These are phyloP conservation scores for Hydroisotoma schaefferi DNA, from an alignment of 2,888 invertebrate genomes.

Conservation along the genomic window DNA sequence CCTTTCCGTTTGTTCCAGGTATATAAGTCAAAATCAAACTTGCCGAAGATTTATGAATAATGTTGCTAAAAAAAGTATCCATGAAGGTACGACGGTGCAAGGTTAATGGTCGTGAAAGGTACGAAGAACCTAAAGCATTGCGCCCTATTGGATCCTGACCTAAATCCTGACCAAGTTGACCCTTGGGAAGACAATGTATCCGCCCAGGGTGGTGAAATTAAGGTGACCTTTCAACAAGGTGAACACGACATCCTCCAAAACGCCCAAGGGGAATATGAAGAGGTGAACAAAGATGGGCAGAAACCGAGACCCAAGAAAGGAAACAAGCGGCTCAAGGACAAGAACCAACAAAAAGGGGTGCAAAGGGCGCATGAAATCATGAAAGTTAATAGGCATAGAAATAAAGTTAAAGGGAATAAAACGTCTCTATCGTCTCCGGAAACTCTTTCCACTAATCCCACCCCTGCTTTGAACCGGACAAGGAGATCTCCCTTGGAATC, in stretches of 20 bases:
- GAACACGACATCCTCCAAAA: constrained; percentile 25
- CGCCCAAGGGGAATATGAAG: constrained; percentile 15
- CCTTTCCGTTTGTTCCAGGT: constrained; percentile 74
- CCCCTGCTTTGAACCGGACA: background rate
- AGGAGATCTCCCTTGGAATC: background rate
- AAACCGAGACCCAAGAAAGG: constrained; percentile 18
- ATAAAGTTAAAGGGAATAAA: constrained; percentile 10
- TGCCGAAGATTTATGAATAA: background rate
- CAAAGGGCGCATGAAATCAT: constrained; percentile 38
- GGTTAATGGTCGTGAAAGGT: constrained; percentile 76
- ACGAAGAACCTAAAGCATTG: constrained; percentile 73
- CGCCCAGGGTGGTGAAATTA: constrained; percentile 44
- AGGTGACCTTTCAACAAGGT: constrained; percentile 43
- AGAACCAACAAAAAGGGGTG: constrained; percentile 19
- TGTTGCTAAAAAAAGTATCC: background rate
- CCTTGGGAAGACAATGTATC: constrained; percentile 47
- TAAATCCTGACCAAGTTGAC: constrained; percentile 56
- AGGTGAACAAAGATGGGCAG: background rate
- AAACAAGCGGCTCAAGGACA: constrained; percentile 12
- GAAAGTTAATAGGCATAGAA: constrained; percentile 27
- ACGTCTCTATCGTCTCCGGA: background rate
- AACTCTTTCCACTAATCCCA: background rate
- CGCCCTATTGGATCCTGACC: constrained; percentile 67
- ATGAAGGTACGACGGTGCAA: constrained; percentile 63
- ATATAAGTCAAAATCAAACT: background rate